A percentile compares a stretch with the other conserved stretches of the same genome.
Conservation (phyloP, 2,113 vertebrate genomes). For the Anguilla rostrata region DNA sequence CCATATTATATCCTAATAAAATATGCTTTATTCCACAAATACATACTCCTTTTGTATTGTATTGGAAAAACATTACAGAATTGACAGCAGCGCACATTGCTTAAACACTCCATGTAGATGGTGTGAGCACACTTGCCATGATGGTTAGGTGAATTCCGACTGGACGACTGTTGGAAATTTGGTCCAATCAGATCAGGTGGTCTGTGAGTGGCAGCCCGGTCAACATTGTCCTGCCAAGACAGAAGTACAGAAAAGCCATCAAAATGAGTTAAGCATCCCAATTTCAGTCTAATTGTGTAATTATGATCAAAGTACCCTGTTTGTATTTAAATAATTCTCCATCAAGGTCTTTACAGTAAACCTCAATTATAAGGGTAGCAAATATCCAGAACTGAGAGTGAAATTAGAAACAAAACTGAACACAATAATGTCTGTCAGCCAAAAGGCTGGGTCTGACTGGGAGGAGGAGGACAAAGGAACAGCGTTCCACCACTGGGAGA, state of each 20-base stretch:
- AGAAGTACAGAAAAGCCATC: constrained; percentile 22
- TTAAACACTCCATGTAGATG: neutral
- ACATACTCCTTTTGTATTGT: neutral
- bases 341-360: neutral
- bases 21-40: neutral
- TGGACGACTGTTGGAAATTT: constrained; percentile 71
- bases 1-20: neutral
- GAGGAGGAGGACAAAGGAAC: neutral
- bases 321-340: neutral
- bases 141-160: constrained; percentile 71
- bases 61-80: neutral
- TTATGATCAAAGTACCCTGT: neutral
- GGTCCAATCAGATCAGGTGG: constrained; percentile 73
- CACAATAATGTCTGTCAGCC: neutral
- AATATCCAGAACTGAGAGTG: too few species aligned
- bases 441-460: neutral
- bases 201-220: constrained; percentile 72
- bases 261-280: neutral
- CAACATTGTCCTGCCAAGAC: constrained; percentile 80
- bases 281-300: neutral
- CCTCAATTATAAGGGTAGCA: too few species aligned
- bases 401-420: too few species aligned
- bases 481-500: neutral
- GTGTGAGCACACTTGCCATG: constrained; percentile 71
- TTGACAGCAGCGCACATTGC: neutral